These are phyloP conservation scores for Chrosomus eos DNA, from an alignment of 2,797 vertebrate genomes.

Conservation along the genomic window DNA sequence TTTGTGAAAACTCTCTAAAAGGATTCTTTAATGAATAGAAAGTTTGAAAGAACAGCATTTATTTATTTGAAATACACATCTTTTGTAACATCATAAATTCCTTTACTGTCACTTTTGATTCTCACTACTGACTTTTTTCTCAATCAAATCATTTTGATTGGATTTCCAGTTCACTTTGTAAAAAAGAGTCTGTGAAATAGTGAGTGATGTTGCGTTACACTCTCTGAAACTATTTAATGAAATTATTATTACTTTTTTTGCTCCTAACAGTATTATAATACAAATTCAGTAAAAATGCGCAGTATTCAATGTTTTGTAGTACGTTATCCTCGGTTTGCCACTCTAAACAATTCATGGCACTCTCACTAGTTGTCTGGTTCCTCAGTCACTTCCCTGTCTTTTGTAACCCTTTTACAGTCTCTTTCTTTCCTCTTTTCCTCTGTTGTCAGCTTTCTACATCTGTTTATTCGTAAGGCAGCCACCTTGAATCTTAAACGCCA, in stretches of 20 bases:
- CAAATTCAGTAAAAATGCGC: background rate
- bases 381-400: slow-evolving; percentile 23
- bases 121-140: too few species aligned
- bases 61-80: too few species aligned
- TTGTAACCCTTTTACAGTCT: slow-evolving; percentile 28
- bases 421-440: slow-evolving; percentile 41
- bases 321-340: background rate
- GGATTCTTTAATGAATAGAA: too few species aligned
- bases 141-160: background rate
- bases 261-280: background rate
- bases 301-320: background rate
- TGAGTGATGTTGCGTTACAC: background rate
- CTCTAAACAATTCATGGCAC: slow-evolving; percentile 19
- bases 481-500: slow-evolving; percentile 57
- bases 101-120: too few species aligned
- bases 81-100: too few species aligned
- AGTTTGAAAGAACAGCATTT: too few species aligned
- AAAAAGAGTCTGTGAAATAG: background rate
- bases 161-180: background rate
- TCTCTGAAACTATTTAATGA: background rate
- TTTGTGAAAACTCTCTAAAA: background rate
- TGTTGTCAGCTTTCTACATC: slow-evolving; percentile 51
- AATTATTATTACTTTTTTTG: background rate
- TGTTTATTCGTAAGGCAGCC: slow-evolving; percentile 46
- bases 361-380: slow-evolving; percentile 23